Conservation (phyloP, 1,140 invertebrate genomes). For the Drosophila mayri region DNA sequence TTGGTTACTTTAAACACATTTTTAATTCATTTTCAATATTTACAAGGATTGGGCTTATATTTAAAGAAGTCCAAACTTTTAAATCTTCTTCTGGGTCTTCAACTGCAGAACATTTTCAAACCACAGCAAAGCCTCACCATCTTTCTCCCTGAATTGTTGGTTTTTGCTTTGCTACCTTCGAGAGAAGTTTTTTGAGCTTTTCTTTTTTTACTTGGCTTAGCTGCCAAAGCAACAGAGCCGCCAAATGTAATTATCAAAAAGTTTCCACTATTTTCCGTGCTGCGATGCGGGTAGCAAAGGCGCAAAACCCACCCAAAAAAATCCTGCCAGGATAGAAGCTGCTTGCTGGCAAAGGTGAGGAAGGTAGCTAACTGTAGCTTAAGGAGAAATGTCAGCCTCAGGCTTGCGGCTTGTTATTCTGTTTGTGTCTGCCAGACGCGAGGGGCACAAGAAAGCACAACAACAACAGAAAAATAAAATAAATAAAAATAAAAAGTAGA, state of each 20-base stretch:
- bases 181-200: neutral
- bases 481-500: slow-evolving; percentile 67
- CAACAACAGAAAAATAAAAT: slow-evolving; percentile 12
- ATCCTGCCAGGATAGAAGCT: neutral
- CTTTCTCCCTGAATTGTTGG: slow-evolving; percentile 11
- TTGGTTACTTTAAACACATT: neutral
- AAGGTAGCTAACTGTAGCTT: slow-evolving; percentile 24
- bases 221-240: slow-evolving; percentile 65
- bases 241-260: slow-evolving; percentile 81
- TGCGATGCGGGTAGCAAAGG: slow-evolving; percentile 4
- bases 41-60: too few relatives aligned
- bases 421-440: slow-evolving; percentile 59
- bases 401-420: slow-evolving; percentile 60
- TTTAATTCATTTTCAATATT: neutral
- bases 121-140: slow-evolving; percentile 18
- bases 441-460: slow-evolving; percentile 7
- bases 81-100: neutral
- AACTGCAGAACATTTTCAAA: neutral
- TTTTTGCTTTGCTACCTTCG: neutral
- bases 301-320: slow-evolving; percentile 15
- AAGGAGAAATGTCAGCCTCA: slow-evolving; percentile 58
- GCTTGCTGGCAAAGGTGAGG: slow-evolving; percentile 20
- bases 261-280: slow-evolving; percentile 71
- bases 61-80: neutral
- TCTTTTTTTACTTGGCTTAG: slow-evolving; percentile 32